phyloP scores from a whole-genome alignment of 1,140 invertebrate species.

The Megalopta genalis region DNA sequence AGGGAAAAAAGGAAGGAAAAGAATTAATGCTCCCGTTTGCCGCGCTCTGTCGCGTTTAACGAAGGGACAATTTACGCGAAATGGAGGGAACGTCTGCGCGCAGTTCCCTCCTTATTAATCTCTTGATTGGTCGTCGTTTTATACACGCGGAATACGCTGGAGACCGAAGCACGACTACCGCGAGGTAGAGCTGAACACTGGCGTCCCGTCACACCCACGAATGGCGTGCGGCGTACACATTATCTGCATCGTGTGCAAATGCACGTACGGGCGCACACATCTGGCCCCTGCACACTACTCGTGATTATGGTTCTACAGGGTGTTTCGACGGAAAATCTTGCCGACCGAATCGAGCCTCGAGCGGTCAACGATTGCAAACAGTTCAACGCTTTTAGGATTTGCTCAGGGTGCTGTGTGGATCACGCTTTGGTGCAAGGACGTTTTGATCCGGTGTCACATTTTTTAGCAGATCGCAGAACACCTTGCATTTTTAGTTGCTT shows the following conservation, averaged over 20 bases:
- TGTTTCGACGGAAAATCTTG: background rate
- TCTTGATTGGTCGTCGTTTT: slow-evolving; percentile 54
- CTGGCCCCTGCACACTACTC: slow-evolving; percentile 6
- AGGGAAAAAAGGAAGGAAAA: background rate
- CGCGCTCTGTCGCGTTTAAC: slow-evolving; percentile 14
- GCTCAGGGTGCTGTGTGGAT: too few relatives aligned
- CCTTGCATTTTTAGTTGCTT: too few relatives aligned
- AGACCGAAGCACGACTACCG: slow-evolving; percentile 7
- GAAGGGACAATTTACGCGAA: slow-evolving; percentile 36
- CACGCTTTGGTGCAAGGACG: too few relatives aligned
- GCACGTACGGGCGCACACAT: slow-evolving; percentile 29
- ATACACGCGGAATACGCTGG: slow-evolving; percentile 37
- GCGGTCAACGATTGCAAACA: too few relatives aligned
- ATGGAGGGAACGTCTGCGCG: slow-evolving; percentile 37
- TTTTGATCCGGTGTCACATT: too few relatives aligned
- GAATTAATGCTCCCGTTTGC: background rate
- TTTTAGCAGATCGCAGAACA: too few relatives aligned
- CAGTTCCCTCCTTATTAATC: slow-evolving; percentile 58
- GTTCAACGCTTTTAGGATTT: too few relatives aligned
- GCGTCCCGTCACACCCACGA: slow-evolving; percentile 71
- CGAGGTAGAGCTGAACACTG: slow-evolving; percentile 30
- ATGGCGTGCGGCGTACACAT: slow-evolving; percentile 72
- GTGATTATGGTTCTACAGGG: slow-evolving; percentile 30
- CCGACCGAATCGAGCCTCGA: too few relatives aligned
- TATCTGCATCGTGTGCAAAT: slow-evolving; percentile 53